Conservation (phyloP, 1,140 invertebrate genomes). For the Hycleus phaleratus region DNA sequence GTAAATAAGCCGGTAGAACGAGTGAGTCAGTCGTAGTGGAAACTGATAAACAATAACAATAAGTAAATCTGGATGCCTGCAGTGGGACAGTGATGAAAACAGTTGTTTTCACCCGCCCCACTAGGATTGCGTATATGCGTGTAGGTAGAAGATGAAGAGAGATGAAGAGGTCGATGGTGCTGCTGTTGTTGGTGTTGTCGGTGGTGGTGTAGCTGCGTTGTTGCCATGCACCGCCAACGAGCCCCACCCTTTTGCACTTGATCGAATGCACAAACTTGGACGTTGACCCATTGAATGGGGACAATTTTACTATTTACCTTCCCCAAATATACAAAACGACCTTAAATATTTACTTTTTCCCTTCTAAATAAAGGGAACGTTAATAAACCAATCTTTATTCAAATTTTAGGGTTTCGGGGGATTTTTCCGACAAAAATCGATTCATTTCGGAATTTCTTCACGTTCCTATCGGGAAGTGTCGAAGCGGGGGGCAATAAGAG, state of each 20-base stretch:
- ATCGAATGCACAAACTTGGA: conserved; percentile 9
- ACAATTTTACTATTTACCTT: background rate
- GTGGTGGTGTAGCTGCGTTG: conserved; percentile 10
- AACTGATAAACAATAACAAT: conserved; percentile 5
- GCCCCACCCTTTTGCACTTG: conserved; percentile 25
- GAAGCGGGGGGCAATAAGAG: too few species aligned
- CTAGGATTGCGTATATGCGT: background rate
- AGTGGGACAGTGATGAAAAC: too few species aligned
- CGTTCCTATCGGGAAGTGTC: too few species aligned
- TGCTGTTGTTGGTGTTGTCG: background rate
- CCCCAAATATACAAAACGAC: background rate
- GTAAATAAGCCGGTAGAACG: background rate
- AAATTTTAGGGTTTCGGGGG: too few species aligned
- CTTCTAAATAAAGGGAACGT: too few species aligned
- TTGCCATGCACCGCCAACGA: conserved; percentile 28
- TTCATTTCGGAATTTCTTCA: too few species aligned
- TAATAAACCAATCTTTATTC: too few species aligned
- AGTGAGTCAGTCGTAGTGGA: background rate
- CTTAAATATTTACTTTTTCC: too few species aligned
- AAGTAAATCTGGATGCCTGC: background rate
- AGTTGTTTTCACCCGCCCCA: too few species aligned
- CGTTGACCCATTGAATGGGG: conserved; percentile 23
- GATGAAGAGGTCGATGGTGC: background rate
- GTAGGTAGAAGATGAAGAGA: conserved; percentile 4
- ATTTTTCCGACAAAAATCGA: too few species aligned